Conservation (phyloP, 2,113 vertebrate species). For the Lepus americanus region DNA sequence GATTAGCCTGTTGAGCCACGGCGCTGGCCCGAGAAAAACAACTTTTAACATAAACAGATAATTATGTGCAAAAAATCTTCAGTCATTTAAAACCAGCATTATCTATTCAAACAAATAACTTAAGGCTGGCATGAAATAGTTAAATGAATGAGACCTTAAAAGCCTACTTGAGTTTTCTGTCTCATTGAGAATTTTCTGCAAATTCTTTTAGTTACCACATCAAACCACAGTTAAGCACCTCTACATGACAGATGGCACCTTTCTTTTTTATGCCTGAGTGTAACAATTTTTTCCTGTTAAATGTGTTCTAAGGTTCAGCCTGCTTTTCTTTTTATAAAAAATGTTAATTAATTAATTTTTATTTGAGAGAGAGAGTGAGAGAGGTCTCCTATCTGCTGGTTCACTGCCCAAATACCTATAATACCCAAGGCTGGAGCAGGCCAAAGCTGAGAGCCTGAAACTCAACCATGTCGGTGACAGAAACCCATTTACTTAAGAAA, state of each 20-base stretch:
- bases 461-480: too few relatives aligned
- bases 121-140: conserved; percentile 22
- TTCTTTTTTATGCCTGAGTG: conserved; percentile 60
- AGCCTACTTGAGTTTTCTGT: conserved; percentile 40
- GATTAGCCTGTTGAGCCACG: too few relatives aligned
- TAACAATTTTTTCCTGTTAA: conserved; percentile 44
- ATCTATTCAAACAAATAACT: conserved; percentile 58
- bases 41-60: conserved; percentile 38
- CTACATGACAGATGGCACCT: not conserved
- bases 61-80: conserved; percentile 47
- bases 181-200: conserved; percentile 51
- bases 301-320: conserved; percentile 32
- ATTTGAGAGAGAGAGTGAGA: too few relatives aligned
- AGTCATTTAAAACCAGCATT: conserved; percentile 12
- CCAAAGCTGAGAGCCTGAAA: too few relatives aligned
- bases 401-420: too few relatives aligned
- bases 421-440: too few relatives aligned
- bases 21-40: not conserved
- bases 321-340: too few relatives aligned
- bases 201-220: conserved; percentile 46
- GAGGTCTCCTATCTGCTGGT: too few relatives aligned
- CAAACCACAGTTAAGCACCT: conserved; percentile 51
- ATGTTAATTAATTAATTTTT: too few relatives aligned
- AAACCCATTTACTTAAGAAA: too few relatives aligned
- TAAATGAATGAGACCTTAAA: conserved; percentile 57